Evolutionary conservation across 2,888 invertebrate genomes (phyloP).

Genomic region (Acleris laterana): DNA sequence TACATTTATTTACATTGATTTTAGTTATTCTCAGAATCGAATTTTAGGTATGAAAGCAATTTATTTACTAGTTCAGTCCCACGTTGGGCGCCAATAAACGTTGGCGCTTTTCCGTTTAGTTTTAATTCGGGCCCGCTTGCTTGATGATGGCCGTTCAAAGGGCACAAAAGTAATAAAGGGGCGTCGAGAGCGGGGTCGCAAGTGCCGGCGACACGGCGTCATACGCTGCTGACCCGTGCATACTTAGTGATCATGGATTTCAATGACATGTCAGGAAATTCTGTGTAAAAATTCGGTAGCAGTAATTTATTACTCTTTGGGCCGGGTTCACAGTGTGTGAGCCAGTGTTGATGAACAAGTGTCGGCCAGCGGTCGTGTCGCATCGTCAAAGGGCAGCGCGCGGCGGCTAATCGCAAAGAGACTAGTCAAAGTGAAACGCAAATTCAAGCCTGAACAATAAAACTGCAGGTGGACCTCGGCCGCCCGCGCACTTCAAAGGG

Average conservation of each 20-base stretch:
- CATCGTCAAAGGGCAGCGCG: slow-evolving; percentile 57
- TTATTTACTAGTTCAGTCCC: slow-evolving; percentile 42
- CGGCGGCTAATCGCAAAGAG: slow-evolving; percentile 75
- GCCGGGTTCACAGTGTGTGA: background rate
- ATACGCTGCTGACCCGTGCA: background rate
- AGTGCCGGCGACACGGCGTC: slow-evolving; percentile 24
- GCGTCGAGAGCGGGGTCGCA: slow-evolving; percentile 66
- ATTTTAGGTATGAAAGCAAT: slow-evolving; percentile 3
- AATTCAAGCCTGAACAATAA: slow-evolving; percentile 81
- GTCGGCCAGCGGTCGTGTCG: slow-evolving; percentile 44
- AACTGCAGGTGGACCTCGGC: slow-evolving; percentile 80
- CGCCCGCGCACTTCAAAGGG: slow-evolving; percentile 76
- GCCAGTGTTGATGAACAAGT: slow-evolving; percentile 12
- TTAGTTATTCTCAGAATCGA: background rate
- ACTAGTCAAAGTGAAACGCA: slow-evolving; percentile 79
- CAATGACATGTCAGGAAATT: too few species aligned
- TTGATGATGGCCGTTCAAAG: slow-evolving; percentile 73
- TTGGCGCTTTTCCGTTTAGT: slow-evolving; percentile 51
- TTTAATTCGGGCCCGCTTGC: slow-evolving; percentile 74
- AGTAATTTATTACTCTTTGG: too few species aligned
- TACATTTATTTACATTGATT: too few species aligned
- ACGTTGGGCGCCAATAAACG: slow-evolving; percentile 62
- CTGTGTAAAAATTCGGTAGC: too few species aligned
- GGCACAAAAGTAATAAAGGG: slow-evolving; percentile 78
- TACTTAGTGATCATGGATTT: background rate